Evolutionary conservation across 2,888 invertebrate species (phyloP).

Genomic region (Ypsolopha sequella): DNA sequence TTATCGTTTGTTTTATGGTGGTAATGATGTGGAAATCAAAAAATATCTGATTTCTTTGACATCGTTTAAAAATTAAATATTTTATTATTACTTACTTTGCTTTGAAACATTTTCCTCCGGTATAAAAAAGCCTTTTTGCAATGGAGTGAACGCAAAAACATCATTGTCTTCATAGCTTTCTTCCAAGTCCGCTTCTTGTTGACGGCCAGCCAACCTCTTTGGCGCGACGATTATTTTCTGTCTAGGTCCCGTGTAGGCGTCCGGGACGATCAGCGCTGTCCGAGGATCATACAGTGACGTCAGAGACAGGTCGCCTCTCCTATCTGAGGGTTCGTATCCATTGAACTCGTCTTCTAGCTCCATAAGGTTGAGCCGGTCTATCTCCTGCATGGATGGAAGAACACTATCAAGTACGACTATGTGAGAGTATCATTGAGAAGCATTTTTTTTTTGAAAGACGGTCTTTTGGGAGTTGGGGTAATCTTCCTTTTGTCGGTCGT

Average conservation of each 20-base stretch:
- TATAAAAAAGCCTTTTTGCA: constrained; percentile 32
- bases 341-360: constrained; percentile 16
- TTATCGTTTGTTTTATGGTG: too few relatives aligned
- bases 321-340: constrained; percentile 12
- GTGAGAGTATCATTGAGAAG: not conserved
- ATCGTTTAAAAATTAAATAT: not conserved
- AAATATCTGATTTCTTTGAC: too few relatives aligned
- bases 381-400: constrained; percentile 24
- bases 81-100: constrained; percentile 20
- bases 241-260: not conserved
- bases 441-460: too few relatives aligned
- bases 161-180: constrained; percentile 10
- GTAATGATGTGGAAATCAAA: too few relatives aligned
- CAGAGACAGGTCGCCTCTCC: not conserved
- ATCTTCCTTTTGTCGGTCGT: too few relatives aligned
- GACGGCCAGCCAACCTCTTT: not conserved
- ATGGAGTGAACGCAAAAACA: constrained; percentile 33
- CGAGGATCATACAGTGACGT: not conserved
- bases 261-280: constrained; percentile 10
- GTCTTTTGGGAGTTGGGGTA: too few relatives aligned
- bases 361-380: constrained; percentile 33
- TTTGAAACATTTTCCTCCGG: constrained; percentile 10
- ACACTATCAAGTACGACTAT: not conserved
- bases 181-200: not conserved
- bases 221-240: too few relatives aligned